Conservation (phyloP, 2,888 invertebrate species). For the Macrophya annulata region DNA sequence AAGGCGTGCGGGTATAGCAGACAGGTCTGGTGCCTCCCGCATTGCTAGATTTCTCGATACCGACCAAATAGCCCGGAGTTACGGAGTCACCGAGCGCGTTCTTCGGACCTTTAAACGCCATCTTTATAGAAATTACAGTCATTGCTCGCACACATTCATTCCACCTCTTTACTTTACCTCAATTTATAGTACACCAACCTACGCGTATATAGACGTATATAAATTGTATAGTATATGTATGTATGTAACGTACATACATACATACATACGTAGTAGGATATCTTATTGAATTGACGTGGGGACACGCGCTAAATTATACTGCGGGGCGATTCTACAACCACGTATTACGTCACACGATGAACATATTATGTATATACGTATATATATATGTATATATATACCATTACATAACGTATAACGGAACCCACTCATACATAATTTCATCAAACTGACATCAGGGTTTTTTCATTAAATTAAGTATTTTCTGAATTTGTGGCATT, state of each 20-base stretch:
- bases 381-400: neutral
- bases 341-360: neutral
- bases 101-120: constrained; percentile 46
- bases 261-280: neutral
- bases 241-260: neutral
- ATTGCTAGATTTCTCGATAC: constrained; percentile 59
- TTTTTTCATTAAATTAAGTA: neutral
- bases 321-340: neutral
- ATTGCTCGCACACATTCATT: constrained; percentile 12
- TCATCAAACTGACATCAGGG: neutral
- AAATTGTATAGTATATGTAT: neutral
- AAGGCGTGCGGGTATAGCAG: constrained; percentile 64
- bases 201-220: neutral
- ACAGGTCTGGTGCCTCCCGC: constrained; percentile 59
- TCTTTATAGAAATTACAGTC: constrained; percentile 54
- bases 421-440: neutral
- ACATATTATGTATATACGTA: neutral
- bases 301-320: constrained; percentile 37
- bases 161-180: constrained; percentile 16
- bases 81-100: constrained; percentile 36
- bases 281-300: neutral
- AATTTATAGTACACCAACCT: neutral
- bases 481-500: too few species aligned
- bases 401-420: neutral
- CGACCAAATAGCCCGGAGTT: constrained; percentile 51